Base-by-base conservation (phyloP, 2,797 vertebrate genomes). In the Tolypeutes matacus region DNA sequence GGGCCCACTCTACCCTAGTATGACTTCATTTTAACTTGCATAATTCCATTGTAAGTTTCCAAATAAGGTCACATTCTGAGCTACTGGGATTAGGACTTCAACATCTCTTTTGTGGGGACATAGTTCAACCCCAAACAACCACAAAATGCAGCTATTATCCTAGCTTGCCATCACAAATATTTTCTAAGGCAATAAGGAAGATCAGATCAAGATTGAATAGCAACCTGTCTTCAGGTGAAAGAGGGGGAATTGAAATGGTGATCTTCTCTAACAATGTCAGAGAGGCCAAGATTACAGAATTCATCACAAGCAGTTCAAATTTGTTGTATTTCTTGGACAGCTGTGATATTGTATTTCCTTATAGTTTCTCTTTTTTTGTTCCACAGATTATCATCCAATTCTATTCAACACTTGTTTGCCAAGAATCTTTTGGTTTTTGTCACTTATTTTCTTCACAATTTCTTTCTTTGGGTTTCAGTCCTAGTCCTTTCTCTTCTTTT, bases 401-500 rank as follows among this genome's bases (percentile, higher is more conserved):
- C 12, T 53, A 11, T 70, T 85, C 17, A 3, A 93, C 15, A 89
- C 31, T 2, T 9, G n/a, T 58, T 94, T 80, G 56, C n/a, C 42
- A 92, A 72, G 80, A 86, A 67, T 80, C 10, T n/a, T 90, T 20
- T 86, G 4, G 76, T 84, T 84, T 77, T 76, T 73, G 31, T 46
- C 46, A 76, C 20, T 93, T 86, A 46, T 77, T 89, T 93, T 91
- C 73, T 60, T 80, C 3, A 39, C n/a, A 53, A 49, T 60, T 95
- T 88, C 82, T 64, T 46, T 78, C 20, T 73, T 11, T 75, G 18
- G 39, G 9, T 75, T 90, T 92, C 46, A 20, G 3, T 84, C 65
- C 86, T 49, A 73, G 18, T 34, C 17, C n/a, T 36, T 58, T 53
- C 25, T 73, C 42, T 73, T 60, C 56, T 25, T 82, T 88, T 76